Evolutionary conservation across 2,888 invertebrate species (phyloP), one percentile per base, ranked within the genome.

Genomic region (Doris montereyensis): DNA sequence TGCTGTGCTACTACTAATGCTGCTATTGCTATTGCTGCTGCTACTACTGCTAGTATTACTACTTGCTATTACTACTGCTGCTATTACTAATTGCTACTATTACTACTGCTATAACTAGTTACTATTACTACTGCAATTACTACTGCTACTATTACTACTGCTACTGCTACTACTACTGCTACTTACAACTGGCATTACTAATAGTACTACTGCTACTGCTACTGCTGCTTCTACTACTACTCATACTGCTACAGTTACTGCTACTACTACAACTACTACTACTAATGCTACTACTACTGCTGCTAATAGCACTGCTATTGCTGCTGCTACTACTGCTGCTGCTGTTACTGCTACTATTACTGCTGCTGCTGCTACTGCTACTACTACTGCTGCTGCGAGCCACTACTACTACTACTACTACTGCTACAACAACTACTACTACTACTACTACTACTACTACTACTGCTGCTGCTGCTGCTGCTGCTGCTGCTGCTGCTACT

Each of bases 381-480:
- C 57, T 26, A 8, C 74, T 74, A 74, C 74, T 58, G 58, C 74
- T 17, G 8, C 26, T 26, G 8, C 32, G 35, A 8, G 26, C 58
- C 17, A 58, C 74, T 58, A 74, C 58, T 26, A 10, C 74, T 58
- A 74, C 74, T 74, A 74, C 74, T 28, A 58, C 57, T 58, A 74
- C 74, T 58, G 28, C 57, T 74, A 58, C 57, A 57, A 52, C 74
- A 57, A 74, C 58, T 74, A 74, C 74, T 74, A 58, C 58, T 74
- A 52, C 58, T 74, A 74, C 74, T 34, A 74, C 74, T 74, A 74
- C 74, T 74, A 57, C 74, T 74, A 58, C 74, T 74, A 58, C 74
- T 74, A 21, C 58, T 74, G n/a, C n/a, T n/a, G n/a, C n/a, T 52
- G 52, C 52, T 52, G 13, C 52, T 52, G 13, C 52, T 52, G 52